phyloP scores from a whole-genome alignment of 2,888 invertebrate genomes.

The Girardia tigrina region DNA sequence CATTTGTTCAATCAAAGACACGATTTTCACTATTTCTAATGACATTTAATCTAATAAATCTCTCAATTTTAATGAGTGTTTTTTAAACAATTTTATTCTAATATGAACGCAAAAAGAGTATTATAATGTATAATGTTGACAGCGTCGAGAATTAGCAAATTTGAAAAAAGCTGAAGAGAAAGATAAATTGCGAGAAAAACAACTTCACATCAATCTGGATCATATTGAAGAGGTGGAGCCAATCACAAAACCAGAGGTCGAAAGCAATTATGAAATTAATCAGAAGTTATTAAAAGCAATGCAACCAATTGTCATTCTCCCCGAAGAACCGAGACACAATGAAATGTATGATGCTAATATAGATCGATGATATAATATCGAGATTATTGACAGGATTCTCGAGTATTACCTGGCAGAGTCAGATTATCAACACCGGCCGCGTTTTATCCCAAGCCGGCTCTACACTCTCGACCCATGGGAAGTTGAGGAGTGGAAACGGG shows the following conservation, averaged over 20 bases:
- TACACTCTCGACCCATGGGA: not conserved
- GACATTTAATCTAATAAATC: too few species aligned
- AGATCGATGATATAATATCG: not conserved
- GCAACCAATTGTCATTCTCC: slow-evolving; percentile 21
- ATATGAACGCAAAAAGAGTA: too few species aligned
- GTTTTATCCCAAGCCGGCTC: not conserved
- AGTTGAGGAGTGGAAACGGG: slow-evolving; percentile 8
- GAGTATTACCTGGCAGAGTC: not conserved
- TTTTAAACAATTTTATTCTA: too few species aligned
- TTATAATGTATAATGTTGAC: not conserved
- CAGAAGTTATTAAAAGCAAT: not conserved
- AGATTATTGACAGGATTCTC: not conserved
- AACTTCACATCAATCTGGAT: not conserved
- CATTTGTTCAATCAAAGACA: too few species aligned
- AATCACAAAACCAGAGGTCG: not conserved
- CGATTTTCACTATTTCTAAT: too few species aligned
- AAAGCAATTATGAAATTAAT: slow-evolving; percentile 5
- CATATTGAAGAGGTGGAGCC: slow-evolving; percentile 20
- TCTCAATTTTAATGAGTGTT: too few species aligned
- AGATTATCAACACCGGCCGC: not conserved
- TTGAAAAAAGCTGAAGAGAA: not conserved
- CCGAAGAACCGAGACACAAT: not conserved
- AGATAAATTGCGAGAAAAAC: not conserved
- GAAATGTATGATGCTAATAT: slow-evolving; percentile 18
- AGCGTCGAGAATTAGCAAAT: slow-evolving; percentile 2